phyloP scores from a whole-genome alignment of 2,888 invertebrate species.

The Phytoseiulus persimilis region DNA sequence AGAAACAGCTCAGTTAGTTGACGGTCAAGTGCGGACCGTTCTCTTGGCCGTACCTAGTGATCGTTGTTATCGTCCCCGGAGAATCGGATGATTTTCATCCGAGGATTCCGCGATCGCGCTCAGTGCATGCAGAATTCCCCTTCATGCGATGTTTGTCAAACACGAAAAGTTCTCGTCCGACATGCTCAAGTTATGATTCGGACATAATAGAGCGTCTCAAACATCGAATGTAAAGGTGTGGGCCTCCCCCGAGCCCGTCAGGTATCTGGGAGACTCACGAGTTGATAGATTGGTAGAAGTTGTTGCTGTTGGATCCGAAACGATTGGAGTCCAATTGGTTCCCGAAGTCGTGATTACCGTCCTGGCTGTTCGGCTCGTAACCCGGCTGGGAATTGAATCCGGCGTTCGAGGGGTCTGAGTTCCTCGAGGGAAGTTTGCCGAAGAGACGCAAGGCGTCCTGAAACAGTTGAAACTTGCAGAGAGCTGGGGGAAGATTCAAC shows the following conservation, averaged over 20 bases:
- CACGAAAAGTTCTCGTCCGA: no score
- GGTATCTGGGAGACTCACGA: neutral
- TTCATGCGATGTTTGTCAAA: no score
- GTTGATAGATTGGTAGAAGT: constrained; percentile 28
- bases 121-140: neutral
- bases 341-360: constrained; percentile 23
- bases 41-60: neutral
- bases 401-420: neutral
- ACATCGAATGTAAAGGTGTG: neutral
- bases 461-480: no score
- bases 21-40: neutral
- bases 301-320: neutral
- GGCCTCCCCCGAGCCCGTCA: neutral
- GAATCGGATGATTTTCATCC: neutral
- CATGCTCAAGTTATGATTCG: neutral
- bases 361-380: constrained; percentile 42
- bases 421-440: constrained; percentile 48
- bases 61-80: no score
- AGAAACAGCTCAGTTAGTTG: neutral
- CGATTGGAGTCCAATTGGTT: constrained; percentile 7
- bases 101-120: neutral
- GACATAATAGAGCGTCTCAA: neutral
- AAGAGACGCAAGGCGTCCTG: constrained; percentile 47
- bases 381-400: neutral
- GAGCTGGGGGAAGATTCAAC: no score